These are phyloP conservation scores for Strigamia maritima DNA, from an alignment of 2,888 invertebrate genomes.

Conservation along the genomic window DNA sequence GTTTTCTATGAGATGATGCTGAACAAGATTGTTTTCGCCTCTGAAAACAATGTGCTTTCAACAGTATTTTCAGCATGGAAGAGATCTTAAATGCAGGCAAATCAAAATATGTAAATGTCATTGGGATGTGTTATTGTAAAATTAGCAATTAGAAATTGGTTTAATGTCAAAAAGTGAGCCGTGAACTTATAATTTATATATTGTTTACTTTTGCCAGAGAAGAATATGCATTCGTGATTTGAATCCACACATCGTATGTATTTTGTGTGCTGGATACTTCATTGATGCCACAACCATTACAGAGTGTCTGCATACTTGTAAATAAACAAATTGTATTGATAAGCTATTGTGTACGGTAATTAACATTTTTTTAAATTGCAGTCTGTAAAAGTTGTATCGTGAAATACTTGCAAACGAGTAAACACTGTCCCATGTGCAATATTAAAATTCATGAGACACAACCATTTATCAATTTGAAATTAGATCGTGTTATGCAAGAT, in stretches of 20 bases:
- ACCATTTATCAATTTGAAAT: constrained; percentile 94
- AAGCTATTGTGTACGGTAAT: neutral
- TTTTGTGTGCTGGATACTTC: constrained; percentile 93
- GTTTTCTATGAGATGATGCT: constrained; percentile 35
- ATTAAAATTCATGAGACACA: constrained; percentile 98
- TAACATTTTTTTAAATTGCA: constrained; percentile 52
- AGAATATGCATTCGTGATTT: constrained; percentile 85
- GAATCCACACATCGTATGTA: constrained; percentile 92
- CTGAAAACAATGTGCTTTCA: constrained; percentile 36
- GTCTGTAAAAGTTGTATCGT: constrained; percentile 98
- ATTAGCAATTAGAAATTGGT: neutral
- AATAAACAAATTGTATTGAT: constrained; percentile 52
- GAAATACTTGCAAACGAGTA: constrained; percentile 94
- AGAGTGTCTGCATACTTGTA: constrained; percentile 97
- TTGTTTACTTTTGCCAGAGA: constrained; percentile 58
- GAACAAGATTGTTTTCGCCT: constrained; percentile 22
- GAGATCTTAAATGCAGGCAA: constrained; percentile 38
- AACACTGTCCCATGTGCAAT: constrained; percentile 95
- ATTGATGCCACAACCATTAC: constrained; percentile 98
- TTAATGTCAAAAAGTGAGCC: neutral
- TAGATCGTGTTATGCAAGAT: constrained; percentile 99
- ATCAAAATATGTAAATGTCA: constrained; percentile 37
- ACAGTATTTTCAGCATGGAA: constrained; percentile 39
- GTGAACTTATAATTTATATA: neutral
- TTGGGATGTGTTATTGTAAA: neutral